Evolutionary conservation across 2,797 vertebrate species (phyloP).

Genomic region (Artibeus jamaicensis): DNA sequence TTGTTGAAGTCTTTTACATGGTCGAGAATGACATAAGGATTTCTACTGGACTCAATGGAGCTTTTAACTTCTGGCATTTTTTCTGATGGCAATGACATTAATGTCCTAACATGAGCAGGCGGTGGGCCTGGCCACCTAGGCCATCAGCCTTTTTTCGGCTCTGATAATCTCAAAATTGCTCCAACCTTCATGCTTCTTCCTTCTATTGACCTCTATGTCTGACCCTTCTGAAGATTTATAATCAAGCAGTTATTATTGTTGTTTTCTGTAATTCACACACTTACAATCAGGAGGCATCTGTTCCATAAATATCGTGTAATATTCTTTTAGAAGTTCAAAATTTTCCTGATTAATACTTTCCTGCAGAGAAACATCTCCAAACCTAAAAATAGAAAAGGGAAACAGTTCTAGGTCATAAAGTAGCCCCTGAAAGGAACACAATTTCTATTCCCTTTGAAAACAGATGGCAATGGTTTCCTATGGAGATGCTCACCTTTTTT

Average conservation of each 20-base stretch:
- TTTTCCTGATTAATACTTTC: constrained; percentile 98
- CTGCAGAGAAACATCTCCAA: constrained; percentile 97
- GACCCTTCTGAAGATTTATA: not conserved
- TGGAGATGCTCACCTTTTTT: not conserved
- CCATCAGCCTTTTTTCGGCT: not conserved
- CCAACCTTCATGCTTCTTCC: not conserved
- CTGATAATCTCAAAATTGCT: not conserved
- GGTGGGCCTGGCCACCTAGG: not conserved
- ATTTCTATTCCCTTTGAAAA: not conserved
- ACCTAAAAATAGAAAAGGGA: constrained; percentile 83
- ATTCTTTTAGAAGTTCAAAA: constrained; percentile 94
- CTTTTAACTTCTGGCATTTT: constrained; percentile 6
- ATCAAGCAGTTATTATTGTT: constrained; percentile 16
- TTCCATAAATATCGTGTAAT: constrained; percentile 94
- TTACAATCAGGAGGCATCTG: constrained; percentile 95
- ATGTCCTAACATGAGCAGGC: not conserved
- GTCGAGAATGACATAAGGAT: not conserved
- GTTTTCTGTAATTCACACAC: constrained; percentile 75
- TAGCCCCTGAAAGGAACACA: not conserved
- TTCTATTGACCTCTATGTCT: not conserved
- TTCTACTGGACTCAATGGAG: constrained; percentile 3
- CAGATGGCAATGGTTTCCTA: not conserved
- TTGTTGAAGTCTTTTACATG: not conserved
- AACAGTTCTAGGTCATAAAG: not conserved
- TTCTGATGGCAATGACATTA: not conserved